Conservation (phyloP, 2,888 invertebrate species). For the Stegana nigrithorax region DNA sequence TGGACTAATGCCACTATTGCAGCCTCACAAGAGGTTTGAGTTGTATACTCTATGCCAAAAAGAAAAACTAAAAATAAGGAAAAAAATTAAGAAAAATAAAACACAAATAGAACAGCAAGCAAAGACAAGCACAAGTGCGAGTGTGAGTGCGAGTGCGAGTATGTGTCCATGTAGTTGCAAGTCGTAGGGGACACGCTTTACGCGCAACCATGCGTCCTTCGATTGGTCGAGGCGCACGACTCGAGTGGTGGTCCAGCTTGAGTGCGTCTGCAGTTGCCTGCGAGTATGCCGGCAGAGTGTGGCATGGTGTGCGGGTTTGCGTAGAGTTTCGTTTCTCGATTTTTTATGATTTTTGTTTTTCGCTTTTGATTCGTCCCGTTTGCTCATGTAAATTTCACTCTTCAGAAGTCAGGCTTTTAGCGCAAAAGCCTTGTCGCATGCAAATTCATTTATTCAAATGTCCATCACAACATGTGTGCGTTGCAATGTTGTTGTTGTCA, state of each 20-base stretch:
- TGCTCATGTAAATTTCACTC: conserved; percentile 3
- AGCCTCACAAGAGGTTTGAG: too few species aligned
- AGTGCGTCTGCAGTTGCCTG: neutral
- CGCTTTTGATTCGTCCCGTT: too few species aligned
- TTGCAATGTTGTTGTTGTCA: neutral
- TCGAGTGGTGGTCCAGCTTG: neutral
- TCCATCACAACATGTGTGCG: conserved; percentile 36
- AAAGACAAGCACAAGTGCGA: neutral
- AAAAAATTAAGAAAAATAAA: neutral
- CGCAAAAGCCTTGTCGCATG: conserved; percentile 46
- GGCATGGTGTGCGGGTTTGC: neutral
- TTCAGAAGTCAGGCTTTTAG: conserved; percentile 42
- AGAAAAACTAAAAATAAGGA: neutral
- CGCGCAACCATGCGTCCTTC: conserved; percentile 9
- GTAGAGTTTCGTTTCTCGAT: neutral
- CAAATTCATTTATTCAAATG: conserved; percentile 51
- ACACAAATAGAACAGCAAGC: neutral
- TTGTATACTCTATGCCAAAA: too few species aligned
- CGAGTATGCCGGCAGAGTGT: neutral
- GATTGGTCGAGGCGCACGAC: conserved; percentile 7
- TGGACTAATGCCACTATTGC: too few species aligned
- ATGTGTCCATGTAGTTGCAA: too few species aligned
- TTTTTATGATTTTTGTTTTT: neutral
- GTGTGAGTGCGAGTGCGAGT: too few species aligned
- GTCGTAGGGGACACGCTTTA: conserved; percentile 7